phyloP scores from a whole-genome alignment of 2,888 invertebrate genomes.

The Tubulanus polymorphus region DNA sequence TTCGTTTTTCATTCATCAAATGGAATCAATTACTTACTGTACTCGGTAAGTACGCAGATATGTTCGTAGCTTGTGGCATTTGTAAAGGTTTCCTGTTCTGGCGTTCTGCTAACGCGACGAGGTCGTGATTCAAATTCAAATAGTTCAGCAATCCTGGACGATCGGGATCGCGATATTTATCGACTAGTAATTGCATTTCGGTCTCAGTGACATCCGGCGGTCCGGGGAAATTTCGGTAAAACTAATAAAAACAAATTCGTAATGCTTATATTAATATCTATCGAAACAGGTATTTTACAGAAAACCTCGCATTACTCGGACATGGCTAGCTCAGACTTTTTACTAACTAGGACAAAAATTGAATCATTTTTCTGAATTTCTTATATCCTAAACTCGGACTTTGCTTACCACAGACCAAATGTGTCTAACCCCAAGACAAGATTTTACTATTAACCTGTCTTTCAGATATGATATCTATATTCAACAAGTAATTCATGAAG shows the following conservation, averaged over 20 bases:
- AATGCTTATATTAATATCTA: not conserved
- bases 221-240: constrained; percentile 50
- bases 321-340: too few species aligned
- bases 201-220: constrained; percentile 47
- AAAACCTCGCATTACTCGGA: too few species aligned
- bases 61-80: constrained; percentile 2
- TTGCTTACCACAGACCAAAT: too few species aligned
- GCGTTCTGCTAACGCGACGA: constrained; percentile 32
- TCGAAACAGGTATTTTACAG: too few species aligned
- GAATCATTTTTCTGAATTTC: too few species aligned
- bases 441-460: constrained; percentile 2
- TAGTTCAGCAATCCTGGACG: constrained; percentile 48
- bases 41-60: constrained; percentile 7
- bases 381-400: too few species aligned
- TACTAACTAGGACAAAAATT: too few species aligned
- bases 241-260: constrained; percentile 29
- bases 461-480: not conserved
- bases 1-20: too few species aligned
- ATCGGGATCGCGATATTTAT: constrained; percentile 47
- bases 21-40: not conserved
- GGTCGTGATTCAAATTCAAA: constrained; percentile 51
- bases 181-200: constrained; percentile 45
- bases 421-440: too few species aligned
- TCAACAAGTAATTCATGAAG: too few species aligned
- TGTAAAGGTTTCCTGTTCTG: not conserved